A percentile compares a stretch with the other conserved stretches of the same genome.
phyloP scores from a whole-genome alignment of 2,797 vertebrate species.

The Xiphophorus birchmanni region DNA sequence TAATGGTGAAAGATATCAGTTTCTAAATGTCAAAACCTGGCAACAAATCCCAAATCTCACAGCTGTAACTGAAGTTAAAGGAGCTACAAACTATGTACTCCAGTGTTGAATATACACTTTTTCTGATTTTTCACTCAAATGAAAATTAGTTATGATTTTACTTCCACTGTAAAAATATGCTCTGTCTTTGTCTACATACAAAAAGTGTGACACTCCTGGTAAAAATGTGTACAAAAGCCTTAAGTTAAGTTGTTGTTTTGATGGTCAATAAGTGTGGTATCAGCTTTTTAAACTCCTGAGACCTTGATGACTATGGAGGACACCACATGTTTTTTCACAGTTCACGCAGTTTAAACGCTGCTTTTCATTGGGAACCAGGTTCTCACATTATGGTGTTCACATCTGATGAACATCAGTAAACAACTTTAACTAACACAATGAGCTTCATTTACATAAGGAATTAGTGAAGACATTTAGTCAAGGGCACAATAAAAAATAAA shows the following conservation, averaged over 20 bases:
- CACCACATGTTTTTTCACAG: not conserved
- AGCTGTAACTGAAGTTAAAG: too few relatives aligned
- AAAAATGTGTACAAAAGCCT: not conserved
- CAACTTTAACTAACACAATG: slow-evolving; percentile 4
- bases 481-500: slow-evolving; percentile 3
- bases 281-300: not conserved
- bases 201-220: not conserved
- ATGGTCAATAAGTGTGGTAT: not conserved
- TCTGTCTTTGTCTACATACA: not conserved
- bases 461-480: slow-evolving; percentile 2
- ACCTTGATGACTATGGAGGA: not conserved
- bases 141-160: too few relatives aligned
- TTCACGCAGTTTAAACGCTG: not conserved
- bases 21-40: too few relatives aligned
- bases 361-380: not conserved
- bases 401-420: slow-evolving; percentile 12
- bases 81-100: too few relatives aligned
- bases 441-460: slow-evolving; percentile 13
- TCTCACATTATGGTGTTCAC: not conserved
- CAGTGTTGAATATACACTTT: too few relatives aligned
- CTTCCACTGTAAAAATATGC: too few relatives aligned
- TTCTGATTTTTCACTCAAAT: too few relatives aligned
- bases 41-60: too few relatives aligned
- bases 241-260: not conserved
- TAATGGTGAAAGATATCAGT: too few relatives aligned